A percentile compares a stretch with the other conserved stretches of the same genome.
phyloP scores from a whole-genome alignment of 1,140 invertebrate genomes.

The Drosophila navojoa region DNA sequence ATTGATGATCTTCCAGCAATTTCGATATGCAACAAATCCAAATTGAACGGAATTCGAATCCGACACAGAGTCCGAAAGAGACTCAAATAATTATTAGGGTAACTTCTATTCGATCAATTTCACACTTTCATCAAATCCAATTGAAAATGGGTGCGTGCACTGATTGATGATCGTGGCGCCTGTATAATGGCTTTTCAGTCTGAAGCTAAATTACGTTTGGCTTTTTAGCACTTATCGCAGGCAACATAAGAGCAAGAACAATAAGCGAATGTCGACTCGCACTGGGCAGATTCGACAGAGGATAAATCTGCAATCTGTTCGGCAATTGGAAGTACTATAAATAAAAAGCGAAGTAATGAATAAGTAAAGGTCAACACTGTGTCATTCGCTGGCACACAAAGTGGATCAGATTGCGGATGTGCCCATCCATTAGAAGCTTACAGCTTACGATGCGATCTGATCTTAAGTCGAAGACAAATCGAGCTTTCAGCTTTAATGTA shows the following conservation, averaged over 20 bases:
- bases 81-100: too few relatives aligned
- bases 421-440: slow-evolving; percentile 52
- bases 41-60: too few relatives aligned
- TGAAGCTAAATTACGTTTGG: slow-evolving; percentile 50
- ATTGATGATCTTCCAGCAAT: too few relatives aligned
- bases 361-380: slow-evolving; percentile 25
- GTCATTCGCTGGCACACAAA: not conserved
- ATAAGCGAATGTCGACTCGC: slow-evolving; percentile 15
- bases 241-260: not conserved
- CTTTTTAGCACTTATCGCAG: slow-evolving; percentile 55
- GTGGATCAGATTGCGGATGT: slow-evolving; percentile 24
- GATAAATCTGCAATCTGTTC: not conserved
- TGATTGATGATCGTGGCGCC: slow-evolving; percentile 66
- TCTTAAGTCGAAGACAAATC: slow-evolving; percentile 68
- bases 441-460: slow-evolving; percentile 35
- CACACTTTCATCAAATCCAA: not conserved
- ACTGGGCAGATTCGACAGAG: not conserved
- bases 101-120: too few relatives aligned
- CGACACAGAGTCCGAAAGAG: too few relatives aligned
- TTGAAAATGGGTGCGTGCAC: slow-evolving; percentile 38
- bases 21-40: too few relatives aligned
- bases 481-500: slow-evolving; percentile 51
- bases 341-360: slow-evolving; percentile 20
- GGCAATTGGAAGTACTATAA: slow-evolving; percentile 9
- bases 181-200: slow-evolving; percentile 36